phyloP scores from a whole-genome alignment of 2,888 invertebrate species.

The Nephrocerus scutellatus region DNA sequence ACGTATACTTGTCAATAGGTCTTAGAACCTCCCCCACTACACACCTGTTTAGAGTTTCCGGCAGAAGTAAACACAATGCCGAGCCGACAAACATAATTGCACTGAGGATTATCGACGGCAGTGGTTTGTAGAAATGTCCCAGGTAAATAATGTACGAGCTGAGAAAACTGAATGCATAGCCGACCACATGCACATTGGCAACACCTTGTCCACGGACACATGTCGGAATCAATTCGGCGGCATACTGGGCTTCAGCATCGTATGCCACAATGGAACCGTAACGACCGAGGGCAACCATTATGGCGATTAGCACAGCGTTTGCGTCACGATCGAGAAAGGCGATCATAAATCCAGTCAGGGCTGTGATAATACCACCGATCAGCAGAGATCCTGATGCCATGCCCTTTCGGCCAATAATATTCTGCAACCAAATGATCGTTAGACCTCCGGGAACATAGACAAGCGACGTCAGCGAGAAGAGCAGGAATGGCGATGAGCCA shows the following conservation, averaged over 20 bases:
- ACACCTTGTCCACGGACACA: conserved; percentile 58
- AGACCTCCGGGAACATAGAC: conserved; percentile 52
- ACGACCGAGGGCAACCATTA: conserved; percentile 51
- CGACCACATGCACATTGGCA: conserved; percentile 55
- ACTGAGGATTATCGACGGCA: conserved; percentile 53
- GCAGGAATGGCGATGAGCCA: conserved; percentile 51
- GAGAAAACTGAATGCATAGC: conserved; percentile 53
- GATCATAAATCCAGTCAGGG: conserved; percentile 48
- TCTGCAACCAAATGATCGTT: conserved; percentile 40
- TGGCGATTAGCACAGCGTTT: conserved; percentile 44
- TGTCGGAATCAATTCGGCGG: conserved; percentile 58
- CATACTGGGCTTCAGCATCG: conserved; percentile 58
- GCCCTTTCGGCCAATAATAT: conserved; percentile 49
- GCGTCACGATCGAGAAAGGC: conserved; percentile 36
- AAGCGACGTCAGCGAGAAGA: conserved; percentile 51
- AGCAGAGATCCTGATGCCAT: conserved; percentile 52
- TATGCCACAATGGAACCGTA: conserved; percentile 55
- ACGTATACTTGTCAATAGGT: not conserved
- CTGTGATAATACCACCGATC: conserved; percentile 51
- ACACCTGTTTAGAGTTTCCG: conserved; percentile 52
- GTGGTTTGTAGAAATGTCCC: conserved; percentile 44
- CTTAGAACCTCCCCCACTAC: conserved; percentile 3
- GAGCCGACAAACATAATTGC: conserved; percentile 50
- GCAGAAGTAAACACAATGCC: conserved; percentile 51
- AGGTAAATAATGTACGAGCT: conserved; percentile 53